These are phyloP conservation scores for Cepaea nemoralis DNA, from an alignment of 1,140 invertebrate species.

Conservation along the genomic window DNA sequence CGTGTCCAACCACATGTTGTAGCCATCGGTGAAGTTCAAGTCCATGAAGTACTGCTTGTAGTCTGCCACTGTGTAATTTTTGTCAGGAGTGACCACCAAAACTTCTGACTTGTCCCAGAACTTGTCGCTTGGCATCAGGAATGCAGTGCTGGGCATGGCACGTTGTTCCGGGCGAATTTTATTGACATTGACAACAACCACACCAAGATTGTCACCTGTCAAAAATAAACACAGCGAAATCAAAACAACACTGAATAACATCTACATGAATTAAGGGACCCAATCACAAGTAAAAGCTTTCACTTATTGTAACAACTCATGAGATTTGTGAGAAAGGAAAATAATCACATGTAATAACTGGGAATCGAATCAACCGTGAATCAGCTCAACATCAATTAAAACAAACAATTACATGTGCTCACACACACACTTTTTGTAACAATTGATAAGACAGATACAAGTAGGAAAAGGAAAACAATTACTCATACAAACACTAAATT, in stretches of 20 bases:
- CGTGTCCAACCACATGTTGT: slow-evolving; percentile 90
- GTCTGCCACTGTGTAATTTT: slow-evolving; percentile 89
- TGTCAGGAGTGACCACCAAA: slow-evolving; percentile 81
- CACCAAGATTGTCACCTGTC: slow-evolving; percentile 92
- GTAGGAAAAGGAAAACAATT: no score
- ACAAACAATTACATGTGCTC: no score
- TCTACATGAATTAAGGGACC: no score
- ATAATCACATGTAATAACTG: no score
- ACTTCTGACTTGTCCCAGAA: slow-evolving; percentile 89
- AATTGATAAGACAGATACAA: no score
- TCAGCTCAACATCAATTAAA: no score
- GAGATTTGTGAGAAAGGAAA: no score
- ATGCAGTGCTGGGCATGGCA: slow-evolving; percentile 92
- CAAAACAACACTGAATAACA: not conserved
- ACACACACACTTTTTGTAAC: no score
- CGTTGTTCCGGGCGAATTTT: slow-evolving; percentile 88
- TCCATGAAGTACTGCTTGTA: slow-evolving; percentile 87
- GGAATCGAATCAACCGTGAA: no score
- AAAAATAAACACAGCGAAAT: slow-evolving; percentile 40
- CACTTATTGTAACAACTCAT: no score
- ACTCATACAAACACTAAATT: no score
- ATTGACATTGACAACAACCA: slow-evolving; percentile 82
- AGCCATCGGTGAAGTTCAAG: slow-evolving; percentile 83
- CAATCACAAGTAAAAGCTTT: no score
- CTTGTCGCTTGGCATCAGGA: slow-evolving; percentile 87